phyloP scores from a whole-genome alignment of 2,113 vertebrate genomes.

The Chlorocebus sabaeus region DNA sequence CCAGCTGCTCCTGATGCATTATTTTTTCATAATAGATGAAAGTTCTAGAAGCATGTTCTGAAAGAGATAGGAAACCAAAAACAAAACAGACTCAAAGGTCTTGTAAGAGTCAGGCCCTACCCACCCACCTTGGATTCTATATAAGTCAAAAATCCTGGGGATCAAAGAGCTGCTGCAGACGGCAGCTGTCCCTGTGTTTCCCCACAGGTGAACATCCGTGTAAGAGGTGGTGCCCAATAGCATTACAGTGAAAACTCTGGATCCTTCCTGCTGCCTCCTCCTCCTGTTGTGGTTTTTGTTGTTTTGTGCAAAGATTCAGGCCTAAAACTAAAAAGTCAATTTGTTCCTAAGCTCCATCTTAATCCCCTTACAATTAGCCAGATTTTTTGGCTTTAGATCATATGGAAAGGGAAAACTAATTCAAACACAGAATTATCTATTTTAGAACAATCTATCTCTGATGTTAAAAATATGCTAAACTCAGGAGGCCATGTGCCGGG shows the following conservation, averaged over 20 bases:
- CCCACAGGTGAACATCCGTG: neutral
- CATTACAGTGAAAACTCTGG: neutral
- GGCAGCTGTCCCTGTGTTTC: neutral
- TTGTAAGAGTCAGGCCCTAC: neutral
- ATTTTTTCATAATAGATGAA: slow-evolving; percentile 98
- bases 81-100: slow-evolving; percentile 46
- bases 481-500: neutral
- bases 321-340: neutral
- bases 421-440: slow-evolving; percentile 10
- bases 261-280: neutral
- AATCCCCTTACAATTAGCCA: neutral
- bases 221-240: neutral
- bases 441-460: neutral
- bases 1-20: slow-evolving; percentile 48
- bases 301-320: neutral
- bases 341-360: neutral
- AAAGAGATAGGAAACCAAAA: slow-evolving; percentile 80
- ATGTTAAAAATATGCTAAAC: neutral
- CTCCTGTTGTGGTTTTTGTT: neutral
- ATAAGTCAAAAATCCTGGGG: neutral
- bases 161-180: neutral
- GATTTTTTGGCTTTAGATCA: neutral
- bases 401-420: neutral
- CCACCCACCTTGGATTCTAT: neutral
- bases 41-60: slow-evolving; percentile 96